phyloP scores from a whole-genome alignment of 2,888 invertebrate species.

The Orthonevra nobilis region DNA sequence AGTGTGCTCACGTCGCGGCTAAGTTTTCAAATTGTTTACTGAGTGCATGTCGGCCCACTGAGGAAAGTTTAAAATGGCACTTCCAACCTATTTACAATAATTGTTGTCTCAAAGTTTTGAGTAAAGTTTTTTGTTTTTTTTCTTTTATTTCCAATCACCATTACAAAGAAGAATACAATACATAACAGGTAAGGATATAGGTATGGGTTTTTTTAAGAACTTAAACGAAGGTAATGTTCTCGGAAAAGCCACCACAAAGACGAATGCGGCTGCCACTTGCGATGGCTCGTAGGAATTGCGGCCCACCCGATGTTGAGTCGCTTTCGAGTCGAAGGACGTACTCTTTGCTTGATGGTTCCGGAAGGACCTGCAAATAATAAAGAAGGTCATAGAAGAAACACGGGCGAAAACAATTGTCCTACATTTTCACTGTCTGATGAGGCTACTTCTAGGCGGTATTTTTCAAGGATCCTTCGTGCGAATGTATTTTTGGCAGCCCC shows the following conservation, averaged over 20 bases:
- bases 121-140: background rate
- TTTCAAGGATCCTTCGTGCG: constrained; percentile 58
- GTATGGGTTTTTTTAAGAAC: too few relatives aligned
- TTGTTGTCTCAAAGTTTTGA: constrained; percentile 46
- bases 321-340: constrained; percentile 81
- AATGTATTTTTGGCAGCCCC: constrained; percentile 48
- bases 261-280: constrained; percentile 85
- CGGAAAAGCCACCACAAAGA: constrained; percentile 89
- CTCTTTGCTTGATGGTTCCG: constrained; percentile 79
- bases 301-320: constrained; percentile 76
- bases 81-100: constrained; percentile 32
- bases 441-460: constrained; percentile 53
- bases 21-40: constrained; percentile 9
- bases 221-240: constrained; percentile 85
- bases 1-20: constrained; percentile 17
- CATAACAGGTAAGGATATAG: constrained; percentile 2
- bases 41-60: constrained; percentile 21
- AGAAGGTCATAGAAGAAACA: background rate
- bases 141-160: constrained; percentile 66
- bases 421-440: constrained; percentile 54
- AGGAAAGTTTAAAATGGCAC: constrained; percentile 49
- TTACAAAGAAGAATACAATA: constrained; percentile 28
- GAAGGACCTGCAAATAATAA: constrained; percentile 65
- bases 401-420: background rate
- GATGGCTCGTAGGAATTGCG: constrained; percentile 82